Base-by-base conservation (phyloP, 2,888 invertebrate genomes). In the Muschampia plurimacula region DNA sequence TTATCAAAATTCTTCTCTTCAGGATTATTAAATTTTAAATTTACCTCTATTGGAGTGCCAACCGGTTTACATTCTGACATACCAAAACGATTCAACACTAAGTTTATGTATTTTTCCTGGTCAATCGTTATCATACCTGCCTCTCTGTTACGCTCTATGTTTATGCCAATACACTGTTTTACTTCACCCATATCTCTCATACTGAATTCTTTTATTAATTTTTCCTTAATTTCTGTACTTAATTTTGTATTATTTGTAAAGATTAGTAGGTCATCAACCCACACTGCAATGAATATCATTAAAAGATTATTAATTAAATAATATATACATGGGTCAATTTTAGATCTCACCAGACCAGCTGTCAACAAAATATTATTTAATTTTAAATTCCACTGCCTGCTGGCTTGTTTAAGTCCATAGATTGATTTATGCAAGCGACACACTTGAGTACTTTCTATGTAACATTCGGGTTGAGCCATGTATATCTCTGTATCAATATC, bases 241-340 rank as follows among this genome's bases (percentile, higher is more conserved):
- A 41, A 8, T 41, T 41, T 41, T 8, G 6, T 41, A 41, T 41
- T 41, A 41, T 41, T 41, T 41, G 41, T 41, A 41, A 41, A 41
- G 6, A 41, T 41, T 9, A 41, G 9, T 8, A 41, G 9, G 9
- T 41, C 41, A 41, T 41, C 41, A 8, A 41, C 41, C 41, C 41
- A 41, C 9, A 41, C 41, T 6, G 41, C 41, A 41, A 41, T 41
- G 5, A 8, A 41, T 41, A 41, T 41, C 41, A 41, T 41, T 41
- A 41, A 32, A 3, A 3, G 32, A 32, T 32, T 32, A 32, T 32
- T 32, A 32, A 32, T 32, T 32, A 32, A 32, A 32, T 15, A 75
- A 41, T 77, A 77, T 12, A 78, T 36, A 74, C 76, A 76, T 44
- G 76, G 75, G 67, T 79, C 76, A 5, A 69, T 46, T 64, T 74